Base-by-base conservation (phyloP, 2,888 invertebrate species). In the Pammene fasciana region DNA sequence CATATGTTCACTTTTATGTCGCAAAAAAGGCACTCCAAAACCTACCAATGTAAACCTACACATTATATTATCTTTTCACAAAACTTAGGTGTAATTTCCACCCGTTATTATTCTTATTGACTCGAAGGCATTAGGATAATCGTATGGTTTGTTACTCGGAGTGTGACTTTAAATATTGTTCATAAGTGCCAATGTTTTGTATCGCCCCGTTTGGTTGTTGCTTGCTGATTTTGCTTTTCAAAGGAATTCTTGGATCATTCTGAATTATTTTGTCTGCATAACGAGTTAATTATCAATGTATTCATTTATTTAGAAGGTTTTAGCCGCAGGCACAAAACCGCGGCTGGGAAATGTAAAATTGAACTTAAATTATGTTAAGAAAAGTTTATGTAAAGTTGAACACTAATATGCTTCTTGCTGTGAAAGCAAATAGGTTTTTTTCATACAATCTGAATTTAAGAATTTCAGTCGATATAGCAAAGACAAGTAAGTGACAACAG, bases 151-250 rank as follows among this genome's bases (percentile, higher is more conserved):
- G 59, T 34, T 60, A 70, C 68, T 62, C 59, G 57, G 18, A 52
- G 48, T 59, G 60, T 55, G 70, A 65, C 38, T 56, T 65, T 61
- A 43, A 57, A 45, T 66, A n/a, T n/a, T n/a, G 59, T 67, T 54
- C 46, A 64, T 54, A 67, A 71, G 60, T 67, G 67, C 62, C 67
- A 71, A 71, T 71, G 59, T 64, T 70, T 59, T 70, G 26, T 60
- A 65, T 65, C 16, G 41, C 65, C 56, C 52, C 38, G 54, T 54
- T 64, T 50, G 43, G 50, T 64, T 68, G 52, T 18, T 13, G 36
- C 46, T 46, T 60, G 36, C 45, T 67, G 55, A 38, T 62, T 48
- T 48, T 48, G 62, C 34, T 14, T 36, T 41, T 52, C 8, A 0
- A 41, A 9, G 16, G 8, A n/a, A n/a, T n/a, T 13, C 1, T 0